Base-by-base conservation (phyloP, 2,797 vertebrate species). In the Xenentodon cancila region DNA sequence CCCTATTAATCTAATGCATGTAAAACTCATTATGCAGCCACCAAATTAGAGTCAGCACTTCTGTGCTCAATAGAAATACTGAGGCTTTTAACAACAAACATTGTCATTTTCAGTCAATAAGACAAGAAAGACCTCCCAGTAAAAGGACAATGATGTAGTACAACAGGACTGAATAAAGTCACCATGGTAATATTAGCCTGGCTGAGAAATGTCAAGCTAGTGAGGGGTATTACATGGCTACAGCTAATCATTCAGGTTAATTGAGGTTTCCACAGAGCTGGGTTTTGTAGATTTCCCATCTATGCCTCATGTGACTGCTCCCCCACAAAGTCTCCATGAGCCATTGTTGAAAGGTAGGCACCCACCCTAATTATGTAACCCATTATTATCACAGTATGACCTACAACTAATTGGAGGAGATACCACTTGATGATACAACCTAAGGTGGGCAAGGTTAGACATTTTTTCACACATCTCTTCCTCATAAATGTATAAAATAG, bases 231-330 rank as follows among this genome's bases (percentile, higher is more conserved):
- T 69, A 71, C 65, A 20, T 62, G 46, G 81, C 86, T 76, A 73
- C 64, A 67, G 77, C 84, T 91, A 90, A 92, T 92, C 89, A 90
- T 90, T 87, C 80, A 85, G 91, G 89, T 92, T 93, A 92, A 92
- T 91, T 92, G 89, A 85, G 90, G 88, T 92, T 91, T 82, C 75
- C 63, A 42, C 68, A 81, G 76, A 82, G 80, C 83, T 52, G 61
- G 63, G 64, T 78, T 61, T 76, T 77, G 82, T 63, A 82, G 71
- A 85, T 82, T 81, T 54, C 77, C 62, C 66, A 40, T 69, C 55
- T 59, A 60, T 61, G 67, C 74, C 59, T 53, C 69, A 68, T 68
- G 66, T 73, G 72, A 71, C 50, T 51, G 62, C 76, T 82, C 73
- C 62, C 62, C 76, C 44, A 59, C 59, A 68, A 76, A 77, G 68